These are phyloP conservation scores for Drosophila neutralis DNA, from an alignment of 2,888 invertebrate genomes.

Conservation along the genomic window DNA sequence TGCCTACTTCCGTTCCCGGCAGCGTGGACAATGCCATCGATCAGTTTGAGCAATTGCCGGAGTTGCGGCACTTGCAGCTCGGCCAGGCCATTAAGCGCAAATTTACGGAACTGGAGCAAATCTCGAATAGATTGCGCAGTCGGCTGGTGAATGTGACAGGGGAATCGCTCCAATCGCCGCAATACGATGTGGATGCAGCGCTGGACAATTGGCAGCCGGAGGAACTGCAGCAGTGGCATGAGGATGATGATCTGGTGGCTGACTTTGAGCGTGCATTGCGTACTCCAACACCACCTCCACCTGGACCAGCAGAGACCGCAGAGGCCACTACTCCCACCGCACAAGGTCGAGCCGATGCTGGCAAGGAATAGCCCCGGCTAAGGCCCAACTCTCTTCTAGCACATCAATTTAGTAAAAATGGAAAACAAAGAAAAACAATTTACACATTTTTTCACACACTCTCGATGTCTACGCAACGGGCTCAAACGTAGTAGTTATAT, in stretches of 20 bases:
- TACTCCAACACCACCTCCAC: constrained; percentile 76
- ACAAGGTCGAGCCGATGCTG: constrained; percentile 44
- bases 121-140: constrained; percentile 87
- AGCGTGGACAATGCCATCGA: constrained; percentile 74
- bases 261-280: constrained; percentile 87
- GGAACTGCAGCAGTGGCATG: constrained; percentile 77
- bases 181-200: constrained; percentile 82
- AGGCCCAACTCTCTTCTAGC: constrained; percentile 30
- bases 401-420: constrained; percentile 35
- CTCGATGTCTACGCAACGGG: constrained; percentile 69
- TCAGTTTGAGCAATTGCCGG: constrained; percentile 78
- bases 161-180: constrained; percentile 85
- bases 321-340: constrained; percentile 49
- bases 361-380: constrained; percentile 56
- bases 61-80: constrained; percentile 82
- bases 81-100: constrained; percentile 87
- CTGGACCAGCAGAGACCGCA: not conserved
- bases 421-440: constrained; percentile 1
- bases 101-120: constrained; percentile 88
- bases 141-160: constrained; percentile 87
- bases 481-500: constrained; percentile 62
- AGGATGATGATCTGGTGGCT: constrained; percentile 70
- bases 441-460: constrained; percentile 41
- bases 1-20: constrained; percentile 81
- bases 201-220: constrained; percentile 73